Evolutionary conservation across 2,797 vertebrate species (phyloP), one percentile per base, ranked within the genome.

Genomic region (Ispidina lecontei): DNA sequence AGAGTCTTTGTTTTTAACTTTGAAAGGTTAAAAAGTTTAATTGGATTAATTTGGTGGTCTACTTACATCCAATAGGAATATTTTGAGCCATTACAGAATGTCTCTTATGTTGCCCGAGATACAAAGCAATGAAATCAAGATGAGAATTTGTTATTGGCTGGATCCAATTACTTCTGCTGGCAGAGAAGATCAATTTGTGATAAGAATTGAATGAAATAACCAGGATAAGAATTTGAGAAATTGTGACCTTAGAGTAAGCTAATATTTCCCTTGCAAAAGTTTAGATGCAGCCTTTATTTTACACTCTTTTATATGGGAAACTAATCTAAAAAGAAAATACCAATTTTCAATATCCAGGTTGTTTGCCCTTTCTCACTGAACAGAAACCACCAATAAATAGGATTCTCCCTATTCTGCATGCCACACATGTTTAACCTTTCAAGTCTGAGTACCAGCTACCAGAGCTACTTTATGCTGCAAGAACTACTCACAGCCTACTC

Each of bases 141-240:
- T 33, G 49, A 84, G 33, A 44, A 60, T 67, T 78, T 86, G 39
- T 59, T 86, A 87, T 49, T 87, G 74, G 58, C 64, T 1, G 2
- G 77, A 89, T 91, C 75, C 67, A 87, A 87, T 88, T 90, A 92
- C 58, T 93, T 92, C 91, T 91, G 63, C 77, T 76, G 33, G 73
- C 33, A 95, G 55, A 87, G 91, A 92, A 91, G 44, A 84, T 54
- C 37, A 43, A 35, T 91, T 86, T 78, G 47, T 41, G 54, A 10
- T 91, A 90, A 76, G 74, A 91, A 91, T 82, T 54, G 23, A 81
- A 81, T 10, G 15, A 91, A 86, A 22, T n/a, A 75, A 64, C 43
- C 60, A 8, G 43, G 25, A 56, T 58, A 77, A 76, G 33, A 91
- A 71, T 43, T 78, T 33, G 23, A 91, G 55, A 92, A 16, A 18